Evolutionary conservation across 2,797 vertebrate species (phyloP).

Genomic region (Galago senegalensis): DNA sequence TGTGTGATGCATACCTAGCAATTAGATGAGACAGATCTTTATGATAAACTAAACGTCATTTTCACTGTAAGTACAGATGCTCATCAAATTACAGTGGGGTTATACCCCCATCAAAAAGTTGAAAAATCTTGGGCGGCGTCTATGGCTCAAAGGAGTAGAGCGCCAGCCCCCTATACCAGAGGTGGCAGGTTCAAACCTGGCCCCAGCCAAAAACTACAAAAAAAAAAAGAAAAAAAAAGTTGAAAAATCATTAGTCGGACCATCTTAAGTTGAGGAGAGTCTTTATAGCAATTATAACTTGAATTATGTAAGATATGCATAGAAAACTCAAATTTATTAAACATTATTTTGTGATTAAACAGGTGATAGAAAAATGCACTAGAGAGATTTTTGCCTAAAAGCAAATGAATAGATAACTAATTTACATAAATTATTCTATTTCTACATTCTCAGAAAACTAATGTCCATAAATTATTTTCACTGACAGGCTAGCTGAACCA

Average conservation of each 20-base stretch:
- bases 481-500: not conserved
- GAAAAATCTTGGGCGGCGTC: not conserved
- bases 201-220: too few relatives aligned
- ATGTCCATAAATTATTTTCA: not conserved
- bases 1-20: not conserved
- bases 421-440: slow-evolving; percentile 1
- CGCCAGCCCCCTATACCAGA: too few relatives aligned
- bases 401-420: not conserved
- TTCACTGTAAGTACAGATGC: not conserved
- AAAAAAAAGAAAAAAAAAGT: not conserved
- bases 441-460: not conserved
- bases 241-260: not conserved
- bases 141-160: too few relatives aligned
- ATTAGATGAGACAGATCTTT: slow-evolving; percentile 19
- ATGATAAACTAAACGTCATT: slow-evolving; percentile 22
- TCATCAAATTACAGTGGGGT: not conserved
- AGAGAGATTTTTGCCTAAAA: slow-evolving; percentile 46
- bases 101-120: not conserved
- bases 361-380: not conserved
- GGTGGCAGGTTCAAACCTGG: too few relatives aligned
- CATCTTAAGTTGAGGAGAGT: not conserved
- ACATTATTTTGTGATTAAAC: slow-evolving; percentile 24
- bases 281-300: not conserved
- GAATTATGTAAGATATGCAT: not conserved
- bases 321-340: not conserved